Evolutionary conservation across 2,888 invertebrate genomes (phyloP), one percentile per base, ranked within the genome.

Genomic region (Apamea epomidion): DNA sequence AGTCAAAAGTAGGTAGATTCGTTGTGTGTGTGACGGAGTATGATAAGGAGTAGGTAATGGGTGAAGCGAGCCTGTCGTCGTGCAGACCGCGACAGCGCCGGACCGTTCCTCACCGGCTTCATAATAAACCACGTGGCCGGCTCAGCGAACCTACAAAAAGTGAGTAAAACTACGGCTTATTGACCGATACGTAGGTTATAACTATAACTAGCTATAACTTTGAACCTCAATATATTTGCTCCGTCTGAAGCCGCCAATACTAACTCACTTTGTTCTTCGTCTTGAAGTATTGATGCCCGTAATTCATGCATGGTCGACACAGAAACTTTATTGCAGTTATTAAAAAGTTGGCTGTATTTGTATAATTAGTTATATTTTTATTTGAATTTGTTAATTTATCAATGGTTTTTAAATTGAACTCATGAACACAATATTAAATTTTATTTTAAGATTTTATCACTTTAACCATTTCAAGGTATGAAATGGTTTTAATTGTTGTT

Each of bases 71-170:
- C 90, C 96, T 95, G 96, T 97, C 96, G 96, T 94, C 94, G 94
- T 93, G 91, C 90, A 92, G 93, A 93, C 87, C 90, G 93, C 95
- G 96, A 92, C 95, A 95, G 95, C 93, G 92, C 87, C 93, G 94
- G 95, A 93, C 93, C 86, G 91, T 93, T 92, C 78, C 82, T 88
- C 87, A 84, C 90, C 92, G 91, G 90, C 87, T 84, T 82, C 74
- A 71, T 73, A 86, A 84, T 77, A 85, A 90, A 95, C 93, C 97
- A 97, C 97, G 97, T 97, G 97, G 95, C 93, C 94, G 95, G 93
- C 92, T 87, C 86, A 91, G 81, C 89, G 88, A 93, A 93, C 93
- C 93, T 92, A 92, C 86, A 93, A 94, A 93, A 91, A 89, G 96
- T 96, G 90, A 96, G 96, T 96, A 91, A 77, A 88, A 82, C 77